These are phyloP conservation scores for Cettia cetti DNA, from an alignment of 2,113 vertebrate species.

Conservation along the genomic window DNA sequence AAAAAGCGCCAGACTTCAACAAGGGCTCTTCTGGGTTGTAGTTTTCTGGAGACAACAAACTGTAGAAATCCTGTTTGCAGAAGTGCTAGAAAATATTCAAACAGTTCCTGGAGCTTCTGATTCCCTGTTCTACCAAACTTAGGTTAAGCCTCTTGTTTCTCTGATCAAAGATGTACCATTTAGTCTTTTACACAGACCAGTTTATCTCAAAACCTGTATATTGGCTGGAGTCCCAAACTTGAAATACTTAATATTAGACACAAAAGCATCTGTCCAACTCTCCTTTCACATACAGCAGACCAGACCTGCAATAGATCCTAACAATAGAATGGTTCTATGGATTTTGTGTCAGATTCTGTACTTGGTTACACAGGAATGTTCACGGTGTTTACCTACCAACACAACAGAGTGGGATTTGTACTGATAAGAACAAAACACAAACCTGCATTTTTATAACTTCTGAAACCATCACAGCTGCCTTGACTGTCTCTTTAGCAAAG, in stretches of 20 bases:
- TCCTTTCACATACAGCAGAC: neutral
- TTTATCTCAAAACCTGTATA: neutral
- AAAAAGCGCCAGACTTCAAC: slow-evolving; percentile 46
- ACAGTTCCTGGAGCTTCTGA: neutral
- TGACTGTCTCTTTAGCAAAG: neutral
- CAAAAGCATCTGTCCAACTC: neutral
- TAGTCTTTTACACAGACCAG: neutral
- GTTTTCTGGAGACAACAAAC: neutral
- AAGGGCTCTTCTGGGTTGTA: neutral
- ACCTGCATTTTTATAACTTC: neutral
- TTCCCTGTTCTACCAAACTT: neutral
- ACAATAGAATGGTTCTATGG: neutral
- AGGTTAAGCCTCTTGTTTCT: neutral
- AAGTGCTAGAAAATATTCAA: neutral
- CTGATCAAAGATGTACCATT: neutral
- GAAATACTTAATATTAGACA: neutral
- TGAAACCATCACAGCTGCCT: neutral
- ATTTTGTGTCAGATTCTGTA: neutral
- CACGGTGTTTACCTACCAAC: neutral
- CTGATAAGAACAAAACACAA: neutral
- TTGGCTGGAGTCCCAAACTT: neutral
- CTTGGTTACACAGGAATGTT: neutral
- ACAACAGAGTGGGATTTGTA: neutral
- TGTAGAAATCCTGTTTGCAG: neutral
- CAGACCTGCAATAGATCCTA: neutral